Evolutionary conservation across 2,888 invertebrate species (phyloP).

Genomic region (Polydrusus cervinus): DNA sequence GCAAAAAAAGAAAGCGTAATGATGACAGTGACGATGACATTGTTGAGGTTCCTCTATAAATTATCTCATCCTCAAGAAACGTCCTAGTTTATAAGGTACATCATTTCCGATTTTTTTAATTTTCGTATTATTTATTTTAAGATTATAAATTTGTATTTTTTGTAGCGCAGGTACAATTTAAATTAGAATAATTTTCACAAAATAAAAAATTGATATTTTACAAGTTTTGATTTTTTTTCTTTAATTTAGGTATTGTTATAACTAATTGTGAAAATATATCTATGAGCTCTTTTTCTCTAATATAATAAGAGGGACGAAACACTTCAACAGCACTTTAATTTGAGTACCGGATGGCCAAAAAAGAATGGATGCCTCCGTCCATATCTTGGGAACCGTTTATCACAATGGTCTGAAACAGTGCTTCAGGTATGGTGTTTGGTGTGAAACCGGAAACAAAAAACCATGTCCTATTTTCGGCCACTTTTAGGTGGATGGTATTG

Average conservation of each 20-base stretch:
- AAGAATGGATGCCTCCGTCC: too few species aligned
- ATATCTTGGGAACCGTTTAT: too few species aligned
- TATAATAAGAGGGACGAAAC: too few species aligned
- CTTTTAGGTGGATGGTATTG: too few species aligned
- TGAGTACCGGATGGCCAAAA: too few species aligned
- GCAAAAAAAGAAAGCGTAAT: slow-evolving; percentile 65
- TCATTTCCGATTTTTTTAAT: not conserved
- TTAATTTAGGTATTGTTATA: not conserved
- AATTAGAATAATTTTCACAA: not conserved
- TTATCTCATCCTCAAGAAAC: not conserved
- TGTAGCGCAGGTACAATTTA: not conserved
- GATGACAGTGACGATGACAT: slow-evolving; percentile 62
- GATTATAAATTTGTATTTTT: not conserved
- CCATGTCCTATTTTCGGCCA: too few species aligned
- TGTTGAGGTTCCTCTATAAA: slow-evolving; percentile 50
- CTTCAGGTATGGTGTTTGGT: too few species aligned
- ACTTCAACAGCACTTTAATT: too few species aligned
- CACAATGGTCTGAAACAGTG: too few species aligned
- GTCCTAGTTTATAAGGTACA: not conserved
- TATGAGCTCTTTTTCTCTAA: too few species aligned
- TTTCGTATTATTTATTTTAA: slow-evolving; percentile 11
- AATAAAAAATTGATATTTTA: not conserved
- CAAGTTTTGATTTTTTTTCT: not conserved
- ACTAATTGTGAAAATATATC: too few species aligned
- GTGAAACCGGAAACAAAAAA: too few species aligned